Base-by-base conservation (phyloP, 1,140 invertebrate genomes). In the Hyphantria cunea region DNA sequence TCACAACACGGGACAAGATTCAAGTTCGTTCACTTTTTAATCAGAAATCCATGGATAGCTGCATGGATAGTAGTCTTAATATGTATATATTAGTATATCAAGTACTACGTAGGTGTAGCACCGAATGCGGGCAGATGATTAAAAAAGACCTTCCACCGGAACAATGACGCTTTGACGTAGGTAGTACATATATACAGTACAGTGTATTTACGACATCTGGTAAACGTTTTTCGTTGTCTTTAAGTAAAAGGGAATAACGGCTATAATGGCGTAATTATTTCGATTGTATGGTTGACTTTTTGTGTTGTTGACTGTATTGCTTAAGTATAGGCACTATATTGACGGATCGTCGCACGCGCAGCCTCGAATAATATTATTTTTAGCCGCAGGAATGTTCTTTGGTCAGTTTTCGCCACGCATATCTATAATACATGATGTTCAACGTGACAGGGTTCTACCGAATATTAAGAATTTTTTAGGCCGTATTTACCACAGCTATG, bases 331-430 rank as follows among this genome's bases (percentile, higher is more conserved):
- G n/a, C 31, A 44, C 9, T 67, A 54, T 68, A 66, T 3, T 60
- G 44, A 56, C 64, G 67, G 72, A 74, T 70, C 82, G 81, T 76
- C 81, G 80, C 76, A 77, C 78, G 80, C 79, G 78, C 78, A 87
- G 74, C 85, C 83, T 88, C 83, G 79, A 77, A 70, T 56, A 74
- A 80, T 73, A 80, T 69, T 84, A 84, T 87, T 86, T 88, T 88
- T 86, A 88, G 83, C 80, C 70, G 67, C 74, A 86, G 82, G 85
- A 88, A 88, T 83, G 83, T 85, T 84, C 77, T 66, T 74, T 70
- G 77, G 70, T 76, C 32, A 67, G 71, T 84, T 86, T 88, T 86
- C 82, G 82, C 82, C 74, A 75, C 59, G 72, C 70, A 71, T 63
- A 58, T 58, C 62, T 62, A 63, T 78, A 66, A 78, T 77, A 66